Evolutionary conservation across 2,888 invertebrate genomes (phyloP).

Genomic region (Leptinotarsa tumamoca): DNA sequence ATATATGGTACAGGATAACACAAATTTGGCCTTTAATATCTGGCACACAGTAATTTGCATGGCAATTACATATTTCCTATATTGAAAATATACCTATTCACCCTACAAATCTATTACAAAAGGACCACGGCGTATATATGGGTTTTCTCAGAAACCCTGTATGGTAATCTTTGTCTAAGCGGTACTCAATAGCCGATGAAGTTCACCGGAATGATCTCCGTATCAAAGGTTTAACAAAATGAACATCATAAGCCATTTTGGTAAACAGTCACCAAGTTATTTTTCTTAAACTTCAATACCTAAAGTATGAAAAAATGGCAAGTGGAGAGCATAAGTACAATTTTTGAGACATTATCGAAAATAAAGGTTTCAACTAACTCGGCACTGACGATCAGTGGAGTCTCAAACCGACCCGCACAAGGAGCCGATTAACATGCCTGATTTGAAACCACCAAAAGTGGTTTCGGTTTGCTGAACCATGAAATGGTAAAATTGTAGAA

Average conservation of each 20-base stretch:
- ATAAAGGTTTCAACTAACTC: neutral
- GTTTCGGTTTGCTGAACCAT: too few species aligned
- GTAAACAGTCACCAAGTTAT: neutral
- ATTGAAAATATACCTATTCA: slow-evolving; percentile 57
- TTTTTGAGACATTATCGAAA: neutral
- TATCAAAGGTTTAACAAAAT: too few species aligned
- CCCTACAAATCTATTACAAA: slow-evolving; percentile 37
- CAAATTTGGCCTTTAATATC: slow-evolving; percentile 58
- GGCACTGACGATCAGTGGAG: too few species aligned
- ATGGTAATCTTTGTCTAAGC: neutral
- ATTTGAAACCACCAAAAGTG: too few species aligned
- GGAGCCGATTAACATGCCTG: too few species aligned
- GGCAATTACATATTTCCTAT: slow-evolving; percentile 64
- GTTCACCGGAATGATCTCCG: neutral
- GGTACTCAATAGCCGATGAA: neutral
- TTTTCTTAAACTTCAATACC: neutral
- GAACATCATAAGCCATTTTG: neutral
- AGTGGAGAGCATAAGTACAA: neutral
- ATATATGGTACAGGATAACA: slow-evolving; percentile 49
- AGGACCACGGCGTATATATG: slow-evolving; percentile 25
- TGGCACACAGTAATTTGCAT: slow-evolving; percentile 64
- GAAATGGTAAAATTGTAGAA: too few species aligned
- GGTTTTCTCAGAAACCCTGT: slow-evolving; percentile 17
- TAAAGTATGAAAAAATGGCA: neutral
- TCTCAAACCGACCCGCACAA: too few species aligned